These are phyloP conservation scores for Odontothrips loti DNA, from an alignment of 2,888 invertebrate species.

Conservation along the genomic window DNA sequence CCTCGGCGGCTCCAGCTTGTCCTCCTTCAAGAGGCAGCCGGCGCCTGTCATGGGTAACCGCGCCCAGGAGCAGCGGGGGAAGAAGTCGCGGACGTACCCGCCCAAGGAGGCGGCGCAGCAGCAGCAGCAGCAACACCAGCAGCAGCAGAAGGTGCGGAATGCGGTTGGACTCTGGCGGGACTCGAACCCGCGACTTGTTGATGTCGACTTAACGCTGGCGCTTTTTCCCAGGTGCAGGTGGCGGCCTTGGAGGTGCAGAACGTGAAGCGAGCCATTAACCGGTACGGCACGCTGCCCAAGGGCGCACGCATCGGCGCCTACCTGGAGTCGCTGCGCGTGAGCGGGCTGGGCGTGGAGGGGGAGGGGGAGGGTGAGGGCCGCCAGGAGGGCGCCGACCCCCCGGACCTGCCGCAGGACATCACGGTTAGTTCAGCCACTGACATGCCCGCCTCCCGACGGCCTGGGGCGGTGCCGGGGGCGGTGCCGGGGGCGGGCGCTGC, in stretches of 20 bases:
- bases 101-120: slow-evolving; percentile 50
- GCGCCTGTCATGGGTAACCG: slow-evolving; percentile 57
- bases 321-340: slow-evolving; percentile 85
- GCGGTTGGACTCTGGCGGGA: not conserved
- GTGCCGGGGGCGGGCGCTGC: slow-evolving; percentile 43
- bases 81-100: slow-evolving; percentile 58
- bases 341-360: slow-evolving; percentile 50
- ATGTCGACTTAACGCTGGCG: slow-evolving; percentile 36
- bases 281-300: slow-evolving; percentile 95
- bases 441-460: slow-evolving; percentile 32
- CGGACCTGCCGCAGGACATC: slow-evolving; percentile 38
- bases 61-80: slow-evolving; percentile 58
- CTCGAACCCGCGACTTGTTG: no score
- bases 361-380: slow-evolving; percentile 33
- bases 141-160: slow-evolving; percentile 45
- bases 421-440: slow-evolving; percentile 40
- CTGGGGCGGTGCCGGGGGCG: no score
- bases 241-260: slow-evolving; percentile 94
- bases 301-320: slow-evolving; percentile 95
- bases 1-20: slow-evolving; percentile 31
- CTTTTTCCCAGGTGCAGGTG: slow-evolving; percentile 63
- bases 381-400: slow-evolving; percentile 44
- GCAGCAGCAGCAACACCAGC: slow-evolving; percentile 33
- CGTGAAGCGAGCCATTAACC: slow-evolving; percentile 87
- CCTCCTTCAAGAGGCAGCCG: slow-evolving; percentile 53